Evolutionary conservation across 2,888 invertebrate species (phyloP), one percentile per base, ranked within the genome.

Genomic region (Cerastis leucographa): DNA sequence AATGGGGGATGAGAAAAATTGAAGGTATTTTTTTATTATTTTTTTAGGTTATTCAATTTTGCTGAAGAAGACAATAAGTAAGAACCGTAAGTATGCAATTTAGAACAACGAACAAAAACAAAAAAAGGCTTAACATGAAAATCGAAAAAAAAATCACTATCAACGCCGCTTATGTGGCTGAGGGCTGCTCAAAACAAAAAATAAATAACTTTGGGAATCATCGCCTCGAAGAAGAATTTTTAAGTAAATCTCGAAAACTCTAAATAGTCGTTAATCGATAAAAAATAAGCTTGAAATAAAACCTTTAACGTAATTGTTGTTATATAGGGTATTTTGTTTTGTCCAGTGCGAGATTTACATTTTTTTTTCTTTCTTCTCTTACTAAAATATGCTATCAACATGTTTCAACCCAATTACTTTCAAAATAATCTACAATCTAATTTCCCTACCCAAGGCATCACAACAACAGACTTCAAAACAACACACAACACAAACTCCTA

Each of bases 401-500:
- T 35, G 35, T 35, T 35, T 35, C 35, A 35, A 35, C 35, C 3
- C 35, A 35, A 35, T 35, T 35, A 35, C 35, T 35, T 35, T 35
- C 35, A 35, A 35, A 35, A 35, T 35, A 35, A 35, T 3, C 8
- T 5, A n/a, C 25, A 22, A 40, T 8, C 12, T 17, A 46, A 59
- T 29, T 29, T 46, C 5, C 7, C 14, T 14, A 78, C 11, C 29
- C 35, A 78, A 62, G 3, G 9, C 9, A 29, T 9, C 62, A 62
- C 17, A 25, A 65, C 25, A 22, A n/a, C 56, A 65, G 42, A 65
- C 54, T 70, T 25, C 66, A 44, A 77, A 83, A 78, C n/a, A 80
- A 59, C 51, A 4, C 44, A 17, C 42, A 79, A 73, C 70, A 25
- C 17, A 51, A 70, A 61, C 62, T 40, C 35, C 74, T 56, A 54